These are phyloP conservation scores for Cotesia typhae DNA, from an alignment of 1,140 invertebrate genomes.

Conservation along the genomic window DNA sequence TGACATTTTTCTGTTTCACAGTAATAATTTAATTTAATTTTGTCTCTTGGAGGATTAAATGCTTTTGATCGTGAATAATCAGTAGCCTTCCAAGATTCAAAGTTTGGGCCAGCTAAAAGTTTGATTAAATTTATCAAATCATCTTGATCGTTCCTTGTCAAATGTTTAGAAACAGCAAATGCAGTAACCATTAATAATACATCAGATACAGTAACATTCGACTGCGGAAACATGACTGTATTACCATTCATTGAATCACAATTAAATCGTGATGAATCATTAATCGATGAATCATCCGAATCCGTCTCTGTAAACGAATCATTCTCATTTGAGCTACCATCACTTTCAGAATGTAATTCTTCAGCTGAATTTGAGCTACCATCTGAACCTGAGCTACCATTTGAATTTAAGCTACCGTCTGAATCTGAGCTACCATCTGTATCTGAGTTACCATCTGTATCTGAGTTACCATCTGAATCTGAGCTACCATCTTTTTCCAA, in stretches of 20 bases:
- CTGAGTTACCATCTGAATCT: too few relatives aligned
- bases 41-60: slow-evolving; percentile 30
- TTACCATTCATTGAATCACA: slow-evolving; percentile 9
- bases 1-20: slow-evolving; percentile 1
- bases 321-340: too few relatives aligned
- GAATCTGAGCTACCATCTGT: too few relatives aligned
- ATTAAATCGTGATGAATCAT: slow-evolving; percentile 1
- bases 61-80: slow-evolving; percentile 31
- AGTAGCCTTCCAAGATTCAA: slow-evolving; percentile 31
- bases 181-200: slow-evolving; percentile 23
- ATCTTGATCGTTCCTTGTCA: slow-evolving; percentile 18
- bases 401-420: too few relatives aligned
- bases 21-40: slow-evolving; percentile 31
- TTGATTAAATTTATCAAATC: slow-evolving; percentile 24
- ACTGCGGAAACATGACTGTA: slow-evolving; percentile 21
- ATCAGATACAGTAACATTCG: slow-evolving; percentile 26
- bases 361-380: too few relatives aligned
- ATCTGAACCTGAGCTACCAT: too few relatives aligned
- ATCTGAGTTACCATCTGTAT: too few relatives aligned
- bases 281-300: neutral
- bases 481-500: too few relatives aligned
- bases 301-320: too few relatives aligned
- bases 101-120: slow-evolving; percentile 22
- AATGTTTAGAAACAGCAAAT: slow-evolving; percentile 2
- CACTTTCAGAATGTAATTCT: too few relatives aligned